Conservation (phyloP, 1,140 invertebrate species). For the Neodiprion pinetum region DNA sequence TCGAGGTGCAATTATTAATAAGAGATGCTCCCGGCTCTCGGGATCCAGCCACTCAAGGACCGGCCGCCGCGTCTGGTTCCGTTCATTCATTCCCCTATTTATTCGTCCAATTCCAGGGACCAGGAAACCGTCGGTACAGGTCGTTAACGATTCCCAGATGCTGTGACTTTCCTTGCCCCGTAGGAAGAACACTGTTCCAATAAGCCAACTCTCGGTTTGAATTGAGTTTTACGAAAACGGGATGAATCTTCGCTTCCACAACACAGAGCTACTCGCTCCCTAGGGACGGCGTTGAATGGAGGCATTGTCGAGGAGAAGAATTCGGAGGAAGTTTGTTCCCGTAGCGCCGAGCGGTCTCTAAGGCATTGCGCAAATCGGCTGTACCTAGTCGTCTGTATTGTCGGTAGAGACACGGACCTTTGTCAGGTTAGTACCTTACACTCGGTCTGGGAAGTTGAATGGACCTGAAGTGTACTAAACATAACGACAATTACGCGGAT, state of each 20-base stretch:
- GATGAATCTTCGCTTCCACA: too few relatives aligned
- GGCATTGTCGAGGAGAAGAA: too few relatives aligned
- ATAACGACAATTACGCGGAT: background rate
- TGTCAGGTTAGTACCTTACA: background rate
- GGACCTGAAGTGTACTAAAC: background rate
- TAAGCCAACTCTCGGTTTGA: too few relatives aligned
- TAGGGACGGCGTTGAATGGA: too few relatives aligned
- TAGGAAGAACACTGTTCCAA: too few relatives aligned
- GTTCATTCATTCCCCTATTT: constrained; percentile 29
- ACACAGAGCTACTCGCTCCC: too few relatives aligned
- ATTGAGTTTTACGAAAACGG: too few relatives aligned
- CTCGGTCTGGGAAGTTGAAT: background rate
- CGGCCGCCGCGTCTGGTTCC: constrained; percentile 38
- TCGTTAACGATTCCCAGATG: too few relatives aligned
- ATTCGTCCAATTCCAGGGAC: background rate
- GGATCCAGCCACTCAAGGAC: constrained; percentile 10
- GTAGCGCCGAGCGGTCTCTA: too few relatives aligned
- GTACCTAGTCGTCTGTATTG: background rate
- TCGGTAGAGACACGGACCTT: background rate
- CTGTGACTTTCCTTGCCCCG: too few relatives aligned
- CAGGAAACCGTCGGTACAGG: too few relatives aligned
- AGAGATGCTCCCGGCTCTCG: constrained; percentile 12
- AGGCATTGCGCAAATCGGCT: background rate
- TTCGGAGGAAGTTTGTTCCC: too few relatives aligned
- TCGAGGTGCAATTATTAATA: constrained; percentile 28